Percentiles rank a stretch among this genome's conserved stretches.
These are phyloP conservation scores for Ypsolopha scabrella DNA, from an alignment of 2,888 invertebrate species.

Conservation along the genomic window DNA sequence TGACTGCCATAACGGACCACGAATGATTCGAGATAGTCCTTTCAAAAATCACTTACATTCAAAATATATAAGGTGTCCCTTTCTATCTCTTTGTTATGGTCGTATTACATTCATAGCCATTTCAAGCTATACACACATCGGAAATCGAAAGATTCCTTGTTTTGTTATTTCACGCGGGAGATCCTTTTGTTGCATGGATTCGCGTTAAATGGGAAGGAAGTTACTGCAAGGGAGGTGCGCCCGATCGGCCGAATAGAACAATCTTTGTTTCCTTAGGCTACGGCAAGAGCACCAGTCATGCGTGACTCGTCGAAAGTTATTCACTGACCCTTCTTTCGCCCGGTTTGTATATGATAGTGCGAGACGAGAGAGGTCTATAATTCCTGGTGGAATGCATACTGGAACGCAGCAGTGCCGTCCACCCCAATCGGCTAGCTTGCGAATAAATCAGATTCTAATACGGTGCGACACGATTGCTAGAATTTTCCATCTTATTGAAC, in stretches of 20 bases:
- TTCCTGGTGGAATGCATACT: conserved; percentile 26
- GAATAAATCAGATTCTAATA: conserved; percentile 66
- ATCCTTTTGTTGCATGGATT: conserved; percentile 64
- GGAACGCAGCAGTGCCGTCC: conserved; percentile 43
- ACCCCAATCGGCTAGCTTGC: conserved; percentile 42
- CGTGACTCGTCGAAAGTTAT: conserved; percentile 34
- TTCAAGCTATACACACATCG: conserved; percentile 17
- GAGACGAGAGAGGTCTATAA: conserved; percentile 27
- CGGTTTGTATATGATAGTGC: conserved; percentile 10
- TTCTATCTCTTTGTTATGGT: background rate
- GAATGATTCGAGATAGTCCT: too few relatives aligned
- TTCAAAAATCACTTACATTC: too few relatives aligned
- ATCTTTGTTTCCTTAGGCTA: conserved; percentile 65
- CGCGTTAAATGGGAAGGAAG: conserved; percentile 68
- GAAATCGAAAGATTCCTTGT: conserved; percentile 50
- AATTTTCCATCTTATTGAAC: conserved; percentile 57
- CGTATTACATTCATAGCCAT: background rate
- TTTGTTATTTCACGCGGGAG: conserved; percentile 65
- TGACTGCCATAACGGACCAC: too few relatives aligned
- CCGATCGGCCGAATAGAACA: conserved; percentile 61
- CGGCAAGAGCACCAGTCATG: conserved; percentile 36
- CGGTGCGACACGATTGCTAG: conserved; percentile 53
- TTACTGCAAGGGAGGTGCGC: conserved; percentile 57
- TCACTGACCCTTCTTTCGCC: conserved; percentile 14
- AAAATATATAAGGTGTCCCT: background rate